phyloP scores from a whole-genome alignment of 2,888 invertebrate genomes.

The Leucophora obtusa region DNA sequence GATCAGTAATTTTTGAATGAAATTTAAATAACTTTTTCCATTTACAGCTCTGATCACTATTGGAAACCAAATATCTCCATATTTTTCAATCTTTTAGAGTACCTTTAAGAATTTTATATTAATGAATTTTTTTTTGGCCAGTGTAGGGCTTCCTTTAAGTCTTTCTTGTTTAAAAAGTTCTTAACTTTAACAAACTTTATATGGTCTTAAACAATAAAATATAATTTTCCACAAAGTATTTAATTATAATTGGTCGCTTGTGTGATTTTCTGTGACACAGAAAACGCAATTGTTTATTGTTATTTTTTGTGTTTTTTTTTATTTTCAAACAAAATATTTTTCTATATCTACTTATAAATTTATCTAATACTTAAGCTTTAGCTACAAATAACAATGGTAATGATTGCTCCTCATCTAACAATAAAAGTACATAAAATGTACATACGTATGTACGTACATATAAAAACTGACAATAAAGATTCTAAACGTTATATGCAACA shows the following conservation, averaged over 20 bases:
- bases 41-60: too few species aligned
- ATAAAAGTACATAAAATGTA: constrained; percentile 23
- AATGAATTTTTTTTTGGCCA: too few species aligned
- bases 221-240: constrained; percentile 63
- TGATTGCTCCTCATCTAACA: constrained; percentile 66
- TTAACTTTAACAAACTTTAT: constrained; percentile 18
- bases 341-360: constrained; percentile 29
- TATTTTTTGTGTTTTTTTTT: constrained; percentile 55
- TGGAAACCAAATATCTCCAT: too few species aligned
- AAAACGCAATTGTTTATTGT: constrained; percentile 77
- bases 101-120: too few species aligned
- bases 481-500: constrained; percentile 13
- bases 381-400: constrained; percentile 62
- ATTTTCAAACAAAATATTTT: constrained; percentile 18
- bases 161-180: background rate
- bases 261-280: constrained; percentile 78
- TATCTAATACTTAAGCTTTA: constrained; percentile 56
- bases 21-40: too few species aligned
- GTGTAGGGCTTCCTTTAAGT: background rate
- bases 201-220: constrained; percentile 41
- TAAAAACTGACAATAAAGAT: constrained; percentile 15
- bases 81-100: too few species aligned
- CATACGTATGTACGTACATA: too few species aligned
- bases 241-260: constrained; percentile 74
- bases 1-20: too few species aligned